Evolutionary conservation across 2,888 invertebrate species (phyloP).

Genomic region (Apamea epomidion): DNA sequence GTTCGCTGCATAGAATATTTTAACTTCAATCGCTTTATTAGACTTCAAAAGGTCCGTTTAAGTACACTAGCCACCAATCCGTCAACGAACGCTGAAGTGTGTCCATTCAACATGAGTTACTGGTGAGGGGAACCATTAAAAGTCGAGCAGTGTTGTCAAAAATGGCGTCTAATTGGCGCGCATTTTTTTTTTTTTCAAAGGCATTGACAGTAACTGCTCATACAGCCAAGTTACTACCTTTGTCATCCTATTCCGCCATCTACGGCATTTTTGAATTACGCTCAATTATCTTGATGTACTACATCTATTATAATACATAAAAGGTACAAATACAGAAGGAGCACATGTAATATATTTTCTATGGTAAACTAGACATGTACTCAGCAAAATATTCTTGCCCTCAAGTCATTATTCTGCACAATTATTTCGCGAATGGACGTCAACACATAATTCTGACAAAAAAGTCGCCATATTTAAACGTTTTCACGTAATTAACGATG

Average conservation of each 20-base stretch:
- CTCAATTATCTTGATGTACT: conserved; percentile 57
- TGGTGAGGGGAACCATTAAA: conserved; percentile 23
- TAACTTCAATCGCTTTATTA: conserved; percentile 47
- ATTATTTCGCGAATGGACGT: conserved; percentile 16
- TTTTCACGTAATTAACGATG: conserved; percentile 51
- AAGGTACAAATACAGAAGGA: conserved; percentile 22
- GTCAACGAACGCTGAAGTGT: conserved; percentile 23
- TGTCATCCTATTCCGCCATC: conserved; percentile 19
- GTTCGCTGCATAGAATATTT: conserved; percentile 36
- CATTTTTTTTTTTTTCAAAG: conserved; percentile 36
- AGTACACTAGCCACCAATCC: conserved; percentile 15
- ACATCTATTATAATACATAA: conserved; percentile 50
- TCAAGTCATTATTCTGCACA: conserved; percentile 11
- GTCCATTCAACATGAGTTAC: conserved; percentile 32
- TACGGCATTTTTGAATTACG: conserved; percentile 51
- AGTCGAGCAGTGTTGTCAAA: conserved; percentile 44
- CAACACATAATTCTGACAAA: conserved; percentile 39
- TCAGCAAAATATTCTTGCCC: conserved; percentile 10
- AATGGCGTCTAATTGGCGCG: conserved; percentile 56
- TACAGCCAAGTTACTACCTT: conserved; percentile 27
- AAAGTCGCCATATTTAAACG: conserved; percentile 41
- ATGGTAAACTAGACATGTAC: conserved; percentile 31
- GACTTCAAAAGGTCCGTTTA: conserved; percentile 18
- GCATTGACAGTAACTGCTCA: conserved; percentile 44
- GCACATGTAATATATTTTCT: conserved; percentile 1